Base-by-base conservation (phyloP, 2,888 invertebrate species). In the Lasioglossum marginatum region DNA sequence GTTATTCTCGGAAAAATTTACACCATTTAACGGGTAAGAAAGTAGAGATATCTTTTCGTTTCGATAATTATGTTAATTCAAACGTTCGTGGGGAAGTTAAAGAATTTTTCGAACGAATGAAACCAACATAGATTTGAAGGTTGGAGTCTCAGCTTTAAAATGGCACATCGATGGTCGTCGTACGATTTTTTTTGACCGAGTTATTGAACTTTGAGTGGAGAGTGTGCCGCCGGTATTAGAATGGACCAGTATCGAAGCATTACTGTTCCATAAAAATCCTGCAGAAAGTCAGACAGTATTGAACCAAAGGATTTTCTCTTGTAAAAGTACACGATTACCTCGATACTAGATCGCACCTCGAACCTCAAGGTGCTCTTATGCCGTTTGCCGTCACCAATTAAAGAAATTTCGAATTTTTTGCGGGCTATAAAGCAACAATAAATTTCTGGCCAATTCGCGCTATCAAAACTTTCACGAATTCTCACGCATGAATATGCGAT, bases 401-500 rank as follows among this genome's bases (percentile, higher is more conserved):
- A 4, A 68, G 23, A 23, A 37, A 37, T 10, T 23, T 52, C 52
- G 23, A 52, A 23, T 37, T 23, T 37, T 37, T 12, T 6, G 16
- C 14, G 27, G 34, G 0, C 5, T 2, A 16, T 2, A 14, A 31
- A 31, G 23, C 37, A 23, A 6, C 2, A 34, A 60, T 31, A 76
- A 76, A 81, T 72, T 52, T 4, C 16, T 3, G 19, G 40, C 34
- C 34, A 72, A 81, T 81, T 76, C 83, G 27, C 40, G 14, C 27
- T 79, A 80, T 80, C 75, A 43, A 57, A 75, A 80, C 52, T 68
- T 80, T 66, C 75, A n/a, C 83, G 48, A 63, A 45, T 71, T 77
- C 74, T 23, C 52, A 74, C 60, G 77, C 70, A 83, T 85, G 85
- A 85, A 85, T 85, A 85, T 85, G 79, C 84, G 84, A 84, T 73